Evolutionary conservation across 2,797 vertebrate genomes (phyloP), one percentile per base, ranked within the genome.

Genomic region (Pterois miles): DNA sequence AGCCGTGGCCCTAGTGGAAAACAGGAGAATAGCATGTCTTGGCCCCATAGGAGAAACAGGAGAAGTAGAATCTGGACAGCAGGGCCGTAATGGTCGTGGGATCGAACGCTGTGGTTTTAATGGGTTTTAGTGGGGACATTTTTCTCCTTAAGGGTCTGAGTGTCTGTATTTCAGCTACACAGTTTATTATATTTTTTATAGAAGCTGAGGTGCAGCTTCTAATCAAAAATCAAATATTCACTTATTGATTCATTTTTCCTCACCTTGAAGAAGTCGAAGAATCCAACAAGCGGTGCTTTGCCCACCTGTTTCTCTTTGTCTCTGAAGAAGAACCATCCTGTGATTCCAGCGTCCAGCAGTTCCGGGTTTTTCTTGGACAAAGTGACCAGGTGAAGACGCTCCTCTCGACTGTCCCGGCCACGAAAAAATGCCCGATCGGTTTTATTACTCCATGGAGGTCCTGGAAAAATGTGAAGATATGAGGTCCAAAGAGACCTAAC

Each of bases 221-320:
- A 43, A 43, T 18, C 16, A 43, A 43, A 43, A 43, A 43, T 43
- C 18, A 43, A 43, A 43, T 43, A 43, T 43, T 43, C 1, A 43
- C 18, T 43, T 43, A 48, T 48, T n/a, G 9, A 8, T 20, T 10
- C n/a, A 48, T n/a, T 3, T 48, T 48, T 36, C 6, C 81, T 87
- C 91, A 99, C 97, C 96, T 98, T 98, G 86, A 98, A 99, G 90
- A 98, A 99, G 91, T 99, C 96, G 92, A 99, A 99, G 93, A 99
- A 98, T 40, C 97, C 96, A 73, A 98, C 95, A 14, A 98, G 94
- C 0, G 94, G 93, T 6, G 92, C 92, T 89, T 96, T 98, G 54
- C 97, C 97, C 3, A 98, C 89, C 1, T 96, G 91, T 66, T 98
- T 95, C 89, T 99, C 97, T 77, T 96, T 88, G 81, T 98, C 97